Evolutionary conservation across 1,140 invertebrate species (phyloP).

Genomic region (Pseudobourletiella spinata): DNA sequence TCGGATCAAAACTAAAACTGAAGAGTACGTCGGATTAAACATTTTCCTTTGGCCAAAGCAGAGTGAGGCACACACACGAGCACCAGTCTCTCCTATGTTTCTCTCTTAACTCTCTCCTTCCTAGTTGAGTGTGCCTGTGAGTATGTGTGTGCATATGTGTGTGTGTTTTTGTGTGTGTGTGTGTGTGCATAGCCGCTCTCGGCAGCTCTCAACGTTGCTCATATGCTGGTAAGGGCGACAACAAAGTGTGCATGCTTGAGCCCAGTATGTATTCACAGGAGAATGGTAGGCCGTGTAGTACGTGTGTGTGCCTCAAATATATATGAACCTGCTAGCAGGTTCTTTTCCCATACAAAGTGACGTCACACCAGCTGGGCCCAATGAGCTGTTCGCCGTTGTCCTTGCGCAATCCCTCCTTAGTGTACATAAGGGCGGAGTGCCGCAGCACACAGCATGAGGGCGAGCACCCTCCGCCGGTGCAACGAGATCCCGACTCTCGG

Average conservation of each 20-base stretch:
- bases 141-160: neutral
- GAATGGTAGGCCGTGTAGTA: too few relatives aligned
- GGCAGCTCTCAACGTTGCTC: too few relatives aligned
- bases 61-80: too few relatives aligned
- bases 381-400: conserved; percentile 10
- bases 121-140: neutral
- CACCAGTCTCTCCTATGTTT: too few relatives aligned
- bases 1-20: conserved; percentile 31
- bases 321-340: too few relatives aligned
- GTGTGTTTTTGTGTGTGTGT: neutral
- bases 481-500: neutral
- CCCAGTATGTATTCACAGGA: too few relatives aligned
- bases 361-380: conserved; percentile 29
- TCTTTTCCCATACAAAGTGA: conserved; percentile 15
- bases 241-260: too few relatives aligned
- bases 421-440: neutral
- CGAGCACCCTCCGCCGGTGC: conserved; percentile 5
- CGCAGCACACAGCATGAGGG: neutral
- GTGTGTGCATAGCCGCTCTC: too few relatives aligned
- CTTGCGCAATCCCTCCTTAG: conserved; percentile 17
- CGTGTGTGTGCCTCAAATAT: too few relatives aligned
- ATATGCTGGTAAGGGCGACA: too few relatives aligned
- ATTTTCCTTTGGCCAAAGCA: conserved; percentile 3
- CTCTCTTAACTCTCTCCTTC: neutral
- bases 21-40: conserved; percentile 25